These are phyloP conservation scores for Campylomormyrus numenius DNA, from an alignment of 2,113 vertebrate genomes.

Conservation along the genomic window DNA sequence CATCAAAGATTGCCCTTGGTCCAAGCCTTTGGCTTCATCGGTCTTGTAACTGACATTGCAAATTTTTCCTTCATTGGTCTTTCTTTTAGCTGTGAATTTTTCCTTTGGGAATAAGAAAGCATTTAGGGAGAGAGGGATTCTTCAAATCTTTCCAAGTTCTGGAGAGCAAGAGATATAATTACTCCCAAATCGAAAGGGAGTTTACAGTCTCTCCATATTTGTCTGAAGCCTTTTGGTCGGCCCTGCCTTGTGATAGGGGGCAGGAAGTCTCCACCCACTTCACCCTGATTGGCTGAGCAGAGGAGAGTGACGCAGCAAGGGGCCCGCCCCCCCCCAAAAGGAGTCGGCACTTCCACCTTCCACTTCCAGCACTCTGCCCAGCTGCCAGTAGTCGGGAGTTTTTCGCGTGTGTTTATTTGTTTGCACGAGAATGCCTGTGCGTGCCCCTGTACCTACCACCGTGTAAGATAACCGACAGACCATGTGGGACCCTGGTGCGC, in stretches of 20 bases:
- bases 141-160: not conserved
- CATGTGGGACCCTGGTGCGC: not conserved
- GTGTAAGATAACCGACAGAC: not conserved
- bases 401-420: not conserved
- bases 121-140: not conserved
- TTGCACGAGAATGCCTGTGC: not conserved
- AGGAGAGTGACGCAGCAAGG: not conserved
- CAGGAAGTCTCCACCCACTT: conserved; percentile 1
- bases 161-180: not conserved
- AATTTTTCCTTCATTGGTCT: not conserved
- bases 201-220: not conserved
- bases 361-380: not conserved
- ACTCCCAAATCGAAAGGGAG: not conserved
- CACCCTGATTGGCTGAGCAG: not conserved
- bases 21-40: not conserved
- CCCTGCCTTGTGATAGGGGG: not conserved
- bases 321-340: conserved; percentile 2
- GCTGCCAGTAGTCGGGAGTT: not conserved
- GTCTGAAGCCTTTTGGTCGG: not conserved
- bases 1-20: not conserved
- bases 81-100: not conserved
- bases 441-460: not conserved
- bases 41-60: not conserved
- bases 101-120: not conserved
- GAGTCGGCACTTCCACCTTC: conserved; percentile 13